phyloP scores from a whole-genome alignment of 2,888 invertebrate species.

The Diploptera punctata region DNA sequence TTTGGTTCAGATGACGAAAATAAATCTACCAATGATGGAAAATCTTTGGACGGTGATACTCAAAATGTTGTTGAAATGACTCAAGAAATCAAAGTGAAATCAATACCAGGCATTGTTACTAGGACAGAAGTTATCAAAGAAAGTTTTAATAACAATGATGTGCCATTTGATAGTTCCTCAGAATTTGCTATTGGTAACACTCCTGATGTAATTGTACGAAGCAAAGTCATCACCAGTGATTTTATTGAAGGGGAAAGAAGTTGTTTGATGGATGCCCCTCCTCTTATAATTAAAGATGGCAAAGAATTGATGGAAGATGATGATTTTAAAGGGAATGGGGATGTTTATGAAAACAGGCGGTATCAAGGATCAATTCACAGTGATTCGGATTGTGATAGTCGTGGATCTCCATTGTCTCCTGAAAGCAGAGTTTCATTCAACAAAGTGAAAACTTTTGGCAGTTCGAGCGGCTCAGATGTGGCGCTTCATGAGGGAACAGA shows the following conservation, averaged over 20 bases:
- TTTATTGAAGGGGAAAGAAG: conserved; percentile 26
- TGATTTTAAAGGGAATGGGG: conserved; percentile 19
- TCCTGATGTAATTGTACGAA: neutral
- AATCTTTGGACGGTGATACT: neutral
- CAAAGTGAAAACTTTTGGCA: conserved; percentile 61
- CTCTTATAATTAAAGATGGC: neutral
- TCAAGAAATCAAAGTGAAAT: neutral
- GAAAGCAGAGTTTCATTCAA: conserved; percentile 42
- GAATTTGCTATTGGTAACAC: neutral
- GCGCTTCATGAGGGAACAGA: conserved; percentile 70
- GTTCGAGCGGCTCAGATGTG: conserved; percentile 68
- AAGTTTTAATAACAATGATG: neutral
- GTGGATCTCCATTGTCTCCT: conserved; percentile 37
- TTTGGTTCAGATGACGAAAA: conserved; percentile 36
- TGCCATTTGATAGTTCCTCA: conserved; percentile 12
- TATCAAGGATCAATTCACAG: conserved; percentile 49
- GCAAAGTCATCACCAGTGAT: conserved; percentile 19
- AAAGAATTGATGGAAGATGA: neutral
- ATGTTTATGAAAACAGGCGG: neutral
- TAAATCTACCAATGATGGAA: conserved; percentile 1
- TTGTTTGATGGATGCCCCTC: conserved; percentile 10
- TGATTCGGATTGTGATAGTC: conserved; percentile 57
- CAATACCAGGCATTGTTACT: neutral
- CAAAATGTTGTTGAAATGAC: neutral
- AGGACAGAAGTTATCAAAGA: neutral